A percentile compares a stretch with the other conserved stretches of the same genome.
Conservation (phyloP, 2,888 invertebrate genomes). For the Xiphydria camelus region DNA sequence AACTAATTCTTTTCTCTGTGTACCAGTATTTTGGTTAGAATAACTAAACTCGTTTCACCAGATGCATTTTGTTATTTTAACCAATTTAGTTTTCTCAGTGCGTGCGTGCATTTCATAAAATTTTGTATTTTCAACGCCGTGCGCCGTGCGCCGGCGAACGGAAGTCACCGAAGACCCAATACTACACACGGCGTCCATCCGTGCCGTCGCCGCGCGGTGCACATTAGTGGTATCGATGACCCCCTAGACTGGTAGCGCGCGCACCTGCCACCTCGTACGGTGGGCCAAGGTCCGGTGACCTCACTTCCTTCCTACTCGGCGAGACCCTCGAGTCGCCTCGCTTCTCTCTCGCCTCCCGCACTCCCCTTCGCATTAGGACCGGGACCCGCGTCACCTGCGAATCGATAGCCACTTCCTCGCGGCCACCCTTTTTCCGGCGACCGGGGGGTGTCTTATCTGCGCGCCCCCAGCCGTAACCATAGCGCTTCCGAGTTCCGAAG, state of each 20-base stretch:
- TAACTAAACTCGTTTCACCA: no score
- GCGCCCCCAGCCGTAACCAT: constrained; percentile 17
- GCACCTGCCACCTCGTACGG: constrained; percentile 23
- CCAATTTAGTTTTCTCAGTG: no score
- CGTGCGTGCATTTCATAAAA: no score
- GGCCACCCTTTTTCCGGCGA: constrained; percentile 33
- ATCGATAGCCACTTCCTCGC: constrained; percentile 37
- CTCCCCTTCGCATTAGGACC: no score
- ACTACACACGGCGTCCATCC: neutral
- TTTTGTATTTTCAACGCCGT: no score
- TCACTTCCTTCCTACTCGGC: constrained; percentile 43
- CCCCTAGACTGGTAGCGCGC: constrained; percentile 10
- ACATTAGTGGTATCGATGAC: constrained; percentile 21
- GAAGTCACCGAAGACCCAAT: no score
- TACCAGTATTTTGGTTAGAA: no score
- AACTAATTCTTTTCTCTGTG: no score
- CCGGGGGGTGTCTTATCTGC: constrained; percentile 32
- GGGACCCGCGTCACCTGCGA: constrained; percentile 49
- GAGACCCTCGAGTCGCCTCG: neutral
- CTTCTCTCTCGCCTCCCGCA: no score
- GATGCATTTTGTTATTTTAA: no score
- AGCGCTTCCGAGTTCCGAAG: constrained; percentile 19
- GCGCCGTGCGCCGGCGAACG: no score
- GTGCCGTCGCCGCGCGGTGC: constrained; percentile 6
- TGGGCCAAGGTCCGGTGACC: constrained; percentile 48